A percentile compares a stretch with the other conserved stretches of the same genome.
These are phyloP conservation scores for Sebastes variabilis DNA, from an alignment of 2,797 vertebrate species.

Conservation along the genomic window DNA sequence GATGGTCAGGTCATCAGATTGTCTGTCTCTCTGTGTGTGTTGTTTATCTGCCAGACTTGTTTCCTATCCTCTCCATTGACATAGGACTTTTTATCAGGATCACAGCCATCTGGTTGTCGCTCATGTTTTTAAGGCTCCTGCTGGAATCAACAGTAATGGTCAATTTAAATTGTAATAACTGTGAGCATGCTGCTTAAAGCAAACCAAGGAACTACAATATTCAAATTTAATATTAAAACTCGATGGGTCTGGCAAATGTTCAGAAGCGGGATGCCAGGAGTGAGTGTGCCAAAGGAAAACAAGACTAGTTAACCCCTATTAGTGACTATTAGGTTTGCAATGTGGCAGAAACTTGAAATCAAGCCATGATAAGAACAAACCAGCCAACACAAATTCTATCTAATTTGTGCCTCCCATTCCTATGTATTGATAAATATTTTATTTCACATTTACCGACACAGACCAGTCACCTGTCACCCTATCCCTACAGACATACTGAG, in stretches of 20 bases:
- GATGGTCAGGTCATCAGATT: neutral
- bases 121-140: neutral
- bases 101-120: conserved; percentile 18
- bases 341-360: neutral
- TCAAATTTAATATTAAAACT: neutral
- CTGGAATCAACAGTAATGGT: neutral
- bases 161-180: conserved; percentile 1
- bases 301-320: neutral
- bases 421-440: no score
- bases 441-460: no score
- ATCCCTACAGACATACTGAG: no score
- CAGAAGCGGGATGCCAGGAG: neutral
- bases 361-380: neutral
- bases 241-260: neutral
- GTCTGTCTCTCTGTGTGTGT: neutral
- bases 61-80: neutral
- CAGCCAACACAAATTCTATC: neutral
- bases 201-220: neutral
- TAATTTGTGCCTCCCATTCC: neutral
- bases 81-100: conserved; percentile 20
- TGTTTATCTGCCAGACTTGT: neutral
- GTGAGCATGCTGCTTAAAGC: neutral
- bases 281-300: neutral
- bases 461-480: no score
- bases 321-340: neutral